phyloP scores from a whole-genome alignment of 2,113 vertebrate genomes.

The Burhinus oedicnemus region DNA sequence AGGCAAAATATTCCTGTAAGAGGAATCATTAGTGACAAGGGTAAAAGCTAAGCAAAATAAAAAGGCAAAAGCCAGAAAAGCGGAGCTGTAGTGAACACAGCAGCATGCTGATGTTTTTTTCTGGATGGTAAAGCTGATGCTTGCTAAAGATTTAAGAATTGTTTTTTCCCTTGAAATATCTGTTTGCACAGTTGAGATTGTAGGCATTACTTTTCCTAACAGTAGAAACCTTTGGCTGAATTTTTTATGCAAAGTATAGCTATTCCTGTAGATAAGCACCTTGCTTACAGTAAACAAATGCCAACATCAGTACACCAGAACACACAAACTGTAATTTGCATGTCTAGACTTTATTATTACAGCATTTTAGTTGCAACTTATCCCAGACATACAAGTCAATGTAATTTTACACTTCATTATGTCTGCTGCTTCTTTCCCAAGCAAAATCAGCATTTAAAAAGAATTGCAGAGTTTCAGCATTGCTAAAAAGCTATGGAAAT shows the following conservation, averaged over 20 bases:
- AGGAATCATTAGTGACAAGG: neutral
- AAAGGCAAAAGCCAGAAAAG: neutral
- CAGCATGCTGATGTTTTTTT: neutral
- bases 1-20: neutral
- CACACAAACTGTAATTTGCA: neutral
- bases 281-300: neutral
- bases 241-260: neutral
- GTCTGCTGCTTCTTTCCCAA: neutral
- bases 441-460: neutral
- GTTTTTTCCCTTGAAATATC: neutral
- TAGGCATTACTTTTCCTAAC: neutral
- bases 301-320: neutral
- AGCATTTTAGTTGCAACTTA: neutral
- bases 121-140: neutral
- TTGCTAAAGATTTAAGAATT: neutral
- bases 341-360: slow-evolving; percentile 42
- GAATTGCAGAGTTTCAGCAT: neutral
- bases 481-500: neutral
- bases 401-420: neutral
- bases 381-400: neutral
- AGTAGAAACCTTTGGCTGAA: neutral
- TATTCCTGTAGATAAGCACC: neutral
- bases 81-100: neutral
- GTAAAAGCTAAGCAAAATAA: neutral
- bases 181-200: neutral